These are phyloP conservation scores for Patiria pectinifera DNA, from an alignment of 53 echinoderm and acorn worm genomes.

Conservation along the genomic window DNA sequence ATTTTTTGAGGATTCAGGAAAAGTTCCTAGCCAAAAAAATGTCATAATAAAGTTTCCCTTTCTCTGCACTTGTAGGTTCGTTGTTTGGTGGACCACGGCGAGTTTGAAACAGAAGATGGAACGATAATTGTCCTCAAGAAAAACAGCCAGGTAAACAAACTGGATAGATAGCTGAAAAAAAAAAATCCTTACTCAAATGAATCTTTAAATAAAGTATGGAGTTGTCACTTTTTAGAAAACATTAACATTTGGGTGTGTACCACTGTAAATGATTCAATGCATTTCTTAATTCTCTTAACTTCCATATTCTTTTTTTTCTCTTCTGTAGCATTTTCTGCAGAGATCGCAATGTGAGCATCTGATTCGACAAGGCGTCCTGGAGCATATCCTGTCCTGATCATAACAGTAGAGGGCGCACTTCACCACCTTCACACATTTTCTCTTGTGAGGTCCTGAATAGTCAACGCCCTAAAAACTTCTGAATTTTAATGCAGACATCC, in stretches of 20 bases:
- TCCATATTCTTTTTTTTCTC: background rate
- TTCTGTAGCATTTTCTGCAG: constrained; percentile 90
- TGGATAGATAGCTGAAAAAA: background rate
- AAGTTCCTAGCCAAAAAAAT: no score
- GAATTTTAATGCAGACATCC: no score
- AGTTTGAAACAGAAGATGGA: constrained; percentile 99
- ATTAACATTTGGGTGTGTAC: no score
- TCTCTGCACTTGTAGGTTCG: constrained; percentile 69
- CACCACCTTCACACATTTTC: background rate
- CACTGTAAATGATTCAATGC: background rate
- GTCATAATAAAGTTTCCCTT: background rate
- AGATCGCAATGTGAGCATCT: constrained; percentile 95
- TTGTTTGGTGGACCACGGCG: constrained; percentile 94
- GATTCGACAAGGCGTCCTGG: constrained; percentile 91
- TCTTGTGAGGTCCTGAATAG: background rate
- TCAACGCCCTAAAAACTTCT: background rate
- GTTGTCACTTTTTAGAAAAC: no score
- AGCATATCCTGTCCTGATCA: constrained; percentile 91
- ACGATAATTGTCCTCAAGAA: constrained; percentile 91
- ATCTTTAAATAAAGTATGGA: no score
- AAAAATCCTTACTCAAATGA: no score
- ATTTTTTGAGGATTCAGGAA: no score
- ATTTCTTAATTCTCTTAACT: background rate
- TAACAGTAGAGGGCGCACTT: constrained; percentile 18
- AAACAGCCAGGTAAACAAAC: constrained; percentile 83